These are phyloP conservation scores for Cranoglanis bouderius DNA, from an alignment of 2,113 vertebrate genomes.

Conservation along the genomic window DNA sequence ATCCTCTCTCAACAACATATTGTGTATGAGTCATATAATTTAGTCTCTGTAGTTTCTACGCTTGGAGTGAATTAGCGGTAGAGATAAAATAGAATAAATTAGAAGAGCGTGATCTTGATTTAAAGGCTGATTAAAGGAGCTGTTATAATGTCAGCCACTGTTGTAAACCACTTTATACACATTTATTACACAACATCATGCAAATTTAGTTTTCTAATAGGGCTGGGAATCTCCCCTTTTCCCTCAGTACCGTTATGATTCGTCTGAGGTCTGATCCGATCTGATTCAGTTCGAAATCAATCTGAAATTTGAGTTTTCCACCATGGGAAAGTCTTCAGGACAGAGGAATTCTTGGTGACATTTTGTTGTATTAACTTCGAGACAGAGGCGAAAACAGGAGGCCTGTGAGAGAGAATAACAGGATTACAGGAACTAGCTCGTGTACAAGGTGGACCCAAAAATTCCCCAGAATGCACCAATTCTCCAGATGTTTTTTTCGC, in stretches of 20 bases:
- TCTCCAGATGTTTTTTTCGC: too few relatives aligned
- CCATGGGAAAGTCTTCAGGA: neutral
- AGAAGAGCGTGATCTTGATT: neutral
- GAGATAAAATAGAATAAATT: neutral
- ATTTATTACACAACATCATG: neutral
- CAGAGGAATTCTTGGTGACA: neutral
- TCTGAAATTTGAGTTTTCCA: neutral
- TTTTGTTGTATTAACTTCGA: neutral
- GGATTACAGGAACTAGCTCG: neutral
- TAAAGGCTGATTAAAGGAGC: neutral
- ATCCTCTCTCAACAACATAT: neutral
- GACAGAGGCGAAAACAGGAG: too few relatives aligned
- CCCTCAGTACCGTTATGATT: neutral
- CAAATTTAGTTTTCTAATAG: neutral
- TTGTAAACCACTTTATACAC: neutral
- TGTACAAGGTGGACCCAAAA: neutral
- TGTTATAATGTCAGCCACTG: neutral
- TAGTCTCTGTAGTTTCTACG: neutral
- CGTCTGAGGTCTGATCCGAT: neutral
- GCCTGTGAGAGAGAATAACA: too few relatives aligned
- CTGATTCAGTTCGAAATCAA: neutral
- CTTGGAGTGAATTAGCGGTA: neutral
- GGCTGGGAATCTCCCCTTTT: neutral
- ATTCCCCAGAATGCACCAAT: too few relatives aligned
- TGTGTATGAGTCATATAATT: too few relatives aligned